Evolutionary conservation across 2,113 vertebrate species (phyloP).

Genomic region (Pandion haliaetus): DNA sequence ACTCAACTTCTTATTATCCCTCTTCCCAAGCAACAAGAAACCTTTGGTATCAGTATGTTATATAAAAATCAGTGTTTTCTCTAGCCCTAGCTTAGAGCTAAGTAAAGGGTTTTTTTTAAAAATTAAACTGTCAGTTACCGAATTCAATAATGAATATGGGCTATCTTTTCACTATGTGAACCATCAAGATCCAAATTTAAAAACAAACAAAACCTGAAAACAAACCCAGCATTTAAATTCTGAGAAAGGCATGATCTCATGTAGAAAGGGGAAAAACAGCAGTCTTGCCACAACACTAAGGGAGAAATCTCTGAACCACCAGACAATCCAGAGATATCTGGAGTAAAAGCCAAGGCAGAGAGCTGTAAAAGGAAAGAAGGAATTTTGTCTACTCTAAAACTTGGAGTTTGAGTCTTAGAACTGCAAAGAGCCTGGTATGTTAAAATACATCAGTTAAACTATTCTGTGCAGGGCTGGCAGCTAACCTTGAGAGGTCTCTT

Average conservation of each 20-base stretch:
- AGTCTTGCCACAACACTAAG: neutral
- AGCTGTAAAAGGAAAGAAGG: neutral
- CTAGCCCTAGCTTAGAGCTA: neutral
- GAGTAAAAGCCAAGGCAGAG: neutral
- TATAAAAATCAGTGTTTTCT: neutral
- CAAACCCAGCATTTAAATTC: neutral
- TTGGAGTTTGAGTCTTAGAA: neutral
- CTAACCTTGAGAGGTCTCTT: neutral
- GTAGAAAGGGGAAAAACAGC: neutral
- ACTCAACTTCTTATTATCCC: neutral
- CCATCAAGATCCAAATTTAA: neutral
- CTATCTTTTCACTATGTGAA: neutral
- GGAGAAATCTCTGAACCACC: neutral
- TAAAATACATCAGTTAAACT: neutral
- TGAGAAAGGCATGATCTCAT: neutral
- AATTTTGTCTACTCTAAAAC: neutral
- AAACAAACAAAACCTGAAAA: neutral
- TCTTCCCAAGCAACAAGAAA: neutral
- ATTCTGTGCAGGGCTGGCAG: neutral
- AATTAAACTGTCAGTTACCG: neutral
- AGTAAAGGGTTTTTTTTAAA: neutral
- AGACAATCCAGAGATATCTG: neutral
- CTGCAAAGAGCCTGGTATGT: neutral
- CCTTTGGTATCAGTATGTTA: neutral
- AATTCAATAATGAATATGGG: neutral